A percentile compares a stretch with the other conserved stretches of the same genome.
Conservation (phyloP, 1,140 invertebrate species). For the Protaetia brevitarsis region DNA sequence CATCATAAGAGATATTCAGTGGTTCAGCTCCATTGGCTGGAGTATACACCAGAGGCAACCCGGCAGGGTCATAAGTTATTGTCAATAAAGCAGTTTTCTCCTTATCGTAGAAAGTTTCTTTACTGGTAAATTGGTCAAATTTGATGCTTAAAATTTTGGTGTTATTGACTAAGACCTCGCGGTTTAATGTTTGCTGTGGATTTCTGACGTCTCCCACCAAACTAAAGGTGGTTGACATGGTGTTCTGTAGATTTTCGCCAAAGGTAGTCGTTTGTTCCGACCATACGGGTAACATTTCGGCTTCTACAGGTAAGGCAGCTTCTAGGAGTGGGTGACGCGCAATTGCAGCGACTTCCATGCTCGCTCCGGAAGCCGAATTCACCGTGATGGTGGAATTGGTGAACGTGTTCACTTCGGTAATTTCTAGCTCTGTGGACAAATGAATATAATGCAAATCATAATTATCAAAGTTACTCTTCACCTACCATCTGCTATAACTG, state of each 20-base stretch:
- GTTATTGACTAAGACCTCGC: slow-evolving; percentile 82
- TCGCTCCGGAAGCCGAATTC: slow-evolving; percentile 65
- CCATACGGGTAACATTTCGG: slow-evolving; percentile 87
- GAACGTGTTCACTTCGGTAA: slow-evolving; percentile 69
- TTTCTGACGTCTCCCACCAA: slow-evolving; percentile 78
- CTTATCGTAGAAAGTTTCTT: slow-evolving; percentile 85
- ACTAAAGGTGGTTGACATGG: slow-evolving; percentile 76
- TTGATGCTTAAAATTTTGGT: slow-evolving; percentile 81
- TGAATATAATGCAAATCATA: neutral
- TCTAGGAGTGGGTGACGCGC: slow-evolving; percentile 83
- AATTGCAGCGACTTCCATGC: slow-evolving; percentile 69
- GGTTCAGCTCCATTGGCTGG: slow-evolving; percentile 70
- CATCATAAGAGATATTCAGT: slow-evolving; percentile 87
- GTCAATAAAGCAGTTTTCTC: slow-evolving; percentile 76
- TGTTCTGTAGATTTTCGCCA: slow-evolving; percentile 71
- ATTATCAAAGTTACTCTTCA: slow-evolving; percentile 24
- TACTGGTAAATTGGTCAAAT: slow-evolving; percentile 83
- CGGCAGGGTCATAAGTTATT: slow-evolving; percentile 82
- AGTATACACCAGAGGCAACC: slow-evolving; percentile 75
- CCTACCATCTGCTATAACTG: slow-evolving; percentile 54
- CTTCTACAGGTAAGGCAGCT: slow-evolving; percentile 83
- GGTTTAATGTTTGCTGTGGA: slow-evolving; percentile 75
- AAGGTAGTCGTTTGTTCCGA: slow-evolving; percentile 73
- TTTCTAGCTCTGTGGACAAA: slow-evolving; percentile 55
- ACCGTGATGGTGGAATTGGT: slow-evolving; percentile 74